These are phyloP conservation scores for Bufotes viridis DNA, from an alignment of 2,797 vertebrate species.

Conservation along the genomic window DNA sequence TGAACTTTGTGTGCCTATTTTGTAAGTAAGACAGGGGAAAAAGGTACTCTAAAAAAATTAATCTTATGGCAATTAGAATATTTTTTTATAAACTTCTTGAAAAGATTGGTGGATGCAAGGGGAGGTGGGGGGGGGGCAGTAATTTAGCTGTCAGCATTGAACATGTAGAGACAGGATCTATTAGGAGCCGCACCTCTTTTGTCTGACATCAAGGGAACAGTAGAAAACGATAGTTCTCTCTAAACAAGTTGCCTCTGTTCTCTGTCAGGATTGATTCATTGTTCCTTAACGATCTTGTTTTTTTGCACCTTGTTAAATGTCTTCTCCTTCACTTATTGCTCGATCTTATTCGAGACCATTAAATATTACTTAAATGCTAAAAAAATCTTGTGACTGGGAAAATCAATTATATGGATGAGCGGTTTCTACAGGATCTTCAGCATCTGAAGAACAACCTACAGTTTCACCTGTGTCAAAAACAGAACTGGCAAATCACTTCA, in stretches of 20 bases:
- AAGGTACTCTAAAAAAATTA: too few species aligned
- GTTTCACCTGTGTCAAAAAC: neutral
- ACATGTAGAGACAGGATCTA: neutral
- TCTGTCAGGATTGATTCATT: conserved; percentile 33
- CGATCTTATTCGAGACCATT: neutral
- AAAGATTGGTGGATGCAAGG: too few species aligned
- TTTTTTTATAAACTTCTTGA: too few species aligned
- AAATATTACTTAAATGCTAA: conserved; percentile 23
- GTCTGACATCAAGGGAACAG: neutral
- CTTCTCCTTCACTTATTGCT: neutral
- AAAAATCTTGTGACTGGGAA: neutral
- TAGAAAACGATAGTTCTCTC: neutral
- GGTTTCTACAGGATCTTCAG: neutral
- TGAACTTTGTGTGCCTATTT: too few species aligned
- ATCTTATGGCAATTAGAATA: too few species aligned
- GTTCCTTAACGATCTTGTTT: neutral
- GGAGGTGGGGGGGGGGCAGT: too few species aligned
- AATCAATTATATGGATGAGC: conserved; percentile 28
- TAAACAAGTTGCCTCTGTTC: neutral
- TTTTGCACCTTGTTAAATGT: neutral
- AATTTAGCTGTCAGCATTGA: neutral
- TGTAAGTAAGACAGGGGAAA: too few species aligned
- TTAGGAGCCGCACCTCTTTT: neutral
- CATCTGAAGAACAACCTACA: conserved; percentile 4
- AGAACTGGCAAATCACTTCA: too few species aligned